Base-by-base conservation (phyloP, 2,797 vertebrate species). In the Lates japonicus region DNA sequence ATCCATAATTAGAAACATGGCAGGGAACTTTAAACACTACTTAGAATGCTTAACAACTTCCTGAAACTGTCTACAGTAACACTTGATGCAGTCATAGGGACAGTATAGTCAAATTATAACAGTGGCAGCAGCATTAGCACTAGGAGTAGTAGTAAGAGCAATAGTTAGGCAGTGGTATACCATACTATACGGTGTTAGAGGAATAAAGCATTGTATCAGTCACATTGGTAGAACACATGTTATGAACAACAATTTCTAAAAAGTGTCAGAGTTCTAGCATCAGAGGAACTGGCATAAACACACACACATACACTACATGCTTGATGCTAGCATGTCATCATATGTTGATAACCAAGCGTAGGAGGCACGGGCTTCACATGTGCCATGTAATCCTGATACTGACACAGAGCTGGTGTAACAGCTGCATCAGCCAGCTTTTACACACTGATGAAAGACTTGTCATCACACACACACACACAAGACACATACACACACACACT, bases 351-450 rank as follows among this genome's bases (percentile, higher is more conserved):
- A 86, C 78, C 78, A 57, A 33, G 76, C 9, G 82, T 86, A 85
- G 90, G 83, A 88, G 86, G 89, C 70, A 83, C 60, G 12, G 74
- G 77, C 80, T 82, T 87, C 83, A 85, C 86, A 87, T 90, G 84
- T 90, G 89, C 80, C 82, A 63, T 91, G 89, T 91, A 92, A 93
- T 91, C 90, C 88, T 88, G 89, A 91, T 87, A 84, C 90, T 83
- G 85, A n/a, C 81, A 76, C 78, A 48, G 85, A 90, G 86, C 87
- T 84, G 87, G 63, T 88, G 86, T 86, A 92, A 88, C 81, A 81
- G 77, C 90, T 78, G 83, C 86, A 92, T 89, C 90, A 90, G 84
- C 90, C 91, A 77, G 85, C 79, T 90, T 88, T 54, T 87, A 80
- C 86, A 87, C 88, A 74, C 81, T 69, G 80, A 90, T 81, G 83